Evolutionary conservation across 2,797 vertebrate species (phyloP).

Genomic region (Gorsachius magnificus): DNA sequence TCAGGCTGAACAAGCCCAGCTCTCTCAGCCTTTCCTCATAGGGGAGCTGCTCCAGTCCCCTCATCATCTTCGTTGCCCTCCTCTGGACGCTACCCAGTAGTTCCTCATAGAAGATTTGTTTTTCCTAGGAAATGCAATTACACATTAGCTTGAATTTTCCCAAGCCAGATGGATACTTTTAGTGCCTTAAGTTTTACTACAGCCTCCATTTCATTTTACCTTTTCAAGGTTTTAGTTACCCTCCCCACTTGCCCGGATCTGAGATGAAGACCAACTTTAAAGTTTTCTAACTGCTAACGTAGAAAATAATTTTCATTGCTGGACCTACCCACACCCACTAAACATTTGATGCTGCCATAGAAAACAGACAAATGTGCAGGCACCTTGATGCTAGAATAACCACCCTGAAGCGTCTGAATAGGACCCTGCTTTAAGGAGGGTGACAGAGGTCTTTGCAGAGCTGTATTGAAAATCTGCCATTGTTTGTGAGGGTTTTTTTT

Average conservation of each 20-base stretch:
- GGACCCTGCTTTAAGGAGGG: background rate
- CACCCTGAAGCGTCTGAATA: background rate
- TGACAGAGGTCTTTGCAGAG: background rate
- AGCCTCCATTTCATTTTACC: background rate
- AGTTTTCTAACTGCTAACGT: background rate
- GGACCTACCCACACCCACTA: background rate
- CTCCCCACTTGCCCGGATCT: background rate
- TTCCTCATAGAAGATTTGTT: background rate
- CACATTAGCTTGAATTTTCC: accelerated
- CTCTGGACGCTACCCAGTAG: too few species aligned
- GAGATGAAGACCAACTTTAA: background rate
- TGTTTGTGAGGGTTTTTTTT: accelerated
- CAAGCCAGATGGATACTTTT: background rate
- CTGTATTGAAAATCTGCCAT: background rate
- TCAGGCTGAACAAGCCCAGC: too few species aligned
- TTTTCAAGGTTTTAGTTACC: background rate
- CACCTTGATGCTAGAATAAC: background rate
- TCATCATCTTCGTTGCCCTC: too few species aligned
- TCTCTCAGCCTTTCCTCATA: too few species aligned
- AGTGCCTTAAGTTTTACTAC: background rate
- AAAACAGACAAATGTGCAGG: background rate
- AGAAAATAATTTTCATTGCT: background rate
- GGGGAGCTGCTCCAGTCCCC: too few species aligned
- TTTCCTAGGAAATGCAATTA: background rate
- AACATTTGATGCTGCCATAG: background rate